Evolutionary conservation across 2,797 vertebrate genomes (phyloP), one percentile per base, ranked within the genome.

Genomic region (Mastacembelus armatus): DNA sequence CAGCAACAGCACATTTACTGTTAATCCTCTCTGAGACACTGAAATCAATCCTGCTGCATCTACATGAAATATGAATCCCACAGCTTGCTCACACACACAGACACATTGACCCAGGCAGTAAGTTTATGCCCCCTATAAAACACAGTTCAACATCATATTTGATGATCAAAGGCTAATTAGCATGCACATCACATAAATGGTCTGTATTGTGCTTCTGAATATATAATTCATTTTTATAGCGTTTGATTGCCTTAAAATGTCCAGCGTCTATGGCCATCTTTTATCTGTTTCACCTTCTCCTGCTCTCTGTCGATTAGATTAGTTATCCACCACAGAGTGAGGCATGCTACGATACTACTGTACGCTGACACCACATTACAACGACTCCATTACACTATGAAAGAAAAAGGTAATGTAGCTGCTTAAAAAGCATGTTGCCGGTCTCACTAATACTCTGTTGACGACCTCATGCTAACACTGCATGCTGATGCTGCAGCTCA

Each of bases 81-180:
- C 47, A 40, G 18, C 2, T 55, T 66, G 48, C 52, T 64, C 26
- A 60, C 22, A 22, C 21, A 19, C 49, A 44, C 27, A 43, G 24
- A 19, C 33, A 22, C 44, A 83, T 84, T 73, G 66, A 76, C 35
- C n/a, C n/a, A n/a, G n/a, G n/a, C 21, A 26, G 38, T 56, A 65
- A 56, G 82, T 82, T 44, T 77, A 73, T 42, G 15, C 40, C 38
- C 18, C 24, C 38, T 15, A 56, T 66, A 68, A 83, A 77, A 49
- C 66, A 48, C 26, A 72, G 68, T 65, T 71, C 71, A 77, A 62
- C 71, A 62, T 62, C 61, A 51, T 60, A 68, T 75, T 75, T 63
- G 64, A 69, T 66, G 61, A 77, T 72, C 43, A 79, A 55, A 52
- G 30, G n/a, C 60, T 36, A 63, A 36, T 44, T 52, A 66, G 42